phyloP scores from a whole-genome alignment of 2,797 vertebrate species.

The Eutrigla gurnardus region DNA sequence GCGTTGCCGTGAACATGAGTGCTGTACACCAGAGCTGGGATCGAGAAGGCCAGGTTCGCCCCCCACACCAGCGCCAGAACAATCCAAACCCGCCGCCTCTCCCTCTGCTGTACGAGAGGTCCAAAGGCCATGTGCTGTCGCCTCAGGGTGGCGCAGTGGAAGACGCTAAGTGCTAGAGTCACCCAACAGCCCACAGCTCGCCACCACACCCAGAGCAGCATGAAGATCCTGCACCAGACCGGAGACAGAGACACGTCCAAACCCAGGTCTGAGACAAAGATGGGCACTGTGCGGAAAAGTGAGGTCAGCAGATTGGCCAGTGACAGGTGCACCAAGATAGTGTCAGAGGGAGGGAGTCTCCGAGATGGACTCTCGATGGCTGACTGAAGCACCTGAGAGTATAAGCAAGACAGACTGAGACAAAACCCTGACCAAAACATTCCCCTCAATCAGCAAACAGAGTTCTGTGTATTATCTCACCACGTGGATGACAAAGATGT shows the following conservation, averaged over 20 bases:
- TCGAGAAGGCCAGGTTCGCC: slow-evolving; percentile 80
- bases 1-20: slow-evolving; percentile 75
- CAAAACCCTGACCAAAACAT: slow-evolving; percentile 3
- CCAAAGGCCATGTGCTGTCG: slow-evolving; percentile 75
- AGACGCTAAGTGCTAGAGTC: slow-evolving; percentile 83
- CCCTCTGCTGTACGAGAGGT: slow-evolving; percentile 66
- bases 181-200: slow-evolving; percentile 86
- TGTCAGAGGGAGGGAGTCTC: slow-evolving; percentile 81
- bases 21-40: slow-evolving; percentile 83
- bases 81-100: slow-evolving; percentile 74
- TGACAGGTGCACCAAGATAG: slow-evolving; percentile 85
- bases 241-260: slow-evolving; percentile 78
- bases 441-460: not conserved
- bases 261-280: slow-evolving; percentile 85
- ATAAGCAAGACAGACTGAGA: slow-evolving; percentile 26
- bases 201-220: slow-evolving; percentile 89
- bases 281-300: slow-evolving; percentile 85
- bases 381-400: slow-evolving; percentile 79
- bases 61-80: slow-evolving; percentile 79
- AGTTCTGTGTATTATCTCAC: slow-evolving; percentile 66
- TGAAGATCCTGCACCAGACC: slow-evolving; percentile 84
- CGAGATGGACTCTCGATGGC: slow-evolving; percentile 66
- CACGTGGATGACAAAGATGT: slow-evolving; percentile 85
- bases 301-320: slow-evolving; percentile 85
- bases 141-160: slow-evolving; percentile 84